Base-by-base conservation (phyloP, 2,797 vertebrate genomes). In the Girardinus metallicus region DNA sequence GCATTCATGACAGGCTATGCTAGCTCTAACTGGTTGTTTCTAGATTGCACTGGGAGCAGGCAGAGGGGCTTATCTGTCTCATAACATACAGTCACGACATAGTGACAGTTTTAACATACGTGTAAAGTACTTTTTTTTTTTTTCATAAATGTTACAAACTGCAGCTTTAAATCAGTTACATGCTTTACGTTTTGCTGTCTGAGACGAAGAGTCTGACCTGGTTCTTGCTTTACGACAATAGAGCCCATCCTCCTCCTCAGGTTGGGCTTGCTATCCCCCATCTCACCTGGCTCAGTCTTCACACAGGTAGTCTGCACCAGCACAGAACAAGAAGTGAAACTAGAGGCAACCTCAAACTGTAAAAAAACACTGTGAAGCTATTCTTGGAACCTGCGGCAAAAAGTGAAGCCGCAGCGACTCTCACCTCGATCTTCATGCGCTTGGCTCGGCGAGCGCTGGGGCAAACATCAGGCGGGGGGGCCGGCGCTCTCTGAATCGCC, bases 231-330 rank as follows among this genome's bases (percentile, higher is more conserved):
- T n/a, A 93, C 94, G 70, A 97, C 94, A 31, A 97, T 95, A 82
- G 97, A 98, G 21, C 98, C 98, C 97, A 99, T 99, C 86, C 98
- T 96, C 41, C 98, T 96, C 74, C 98, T 95, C 90, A 99, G 95
- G 79, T 98, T 98, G 2, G 97, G 97, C 84, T 93, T 96, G 92
- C 89, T 95, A 74, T 99, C 97, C 5, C 94, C 83, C 1, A 89
- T 76, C 21, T 98, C 97, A 74, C 93, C 96, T 39, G 93, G 92
- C 81, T 99, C 98, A 2, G 84, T 94, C 94, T 99, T 99, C 86
- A 97, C 92, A 87, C 91, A 95, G 76, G 84, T 44, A 5, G 79
- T 76, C 95, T 96, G 43, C 12, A 83, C 16, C 23, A 31, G 55
- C 51, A 76, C 16, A 51, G 66, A 68, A 47, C 0, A 0, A 77